Evolutionary conservation across 2,888 invertebrate genomes (phyloP), one percentile per base, ranked within the genome.

Genomic region (Stegophylla sp.): DNA sequence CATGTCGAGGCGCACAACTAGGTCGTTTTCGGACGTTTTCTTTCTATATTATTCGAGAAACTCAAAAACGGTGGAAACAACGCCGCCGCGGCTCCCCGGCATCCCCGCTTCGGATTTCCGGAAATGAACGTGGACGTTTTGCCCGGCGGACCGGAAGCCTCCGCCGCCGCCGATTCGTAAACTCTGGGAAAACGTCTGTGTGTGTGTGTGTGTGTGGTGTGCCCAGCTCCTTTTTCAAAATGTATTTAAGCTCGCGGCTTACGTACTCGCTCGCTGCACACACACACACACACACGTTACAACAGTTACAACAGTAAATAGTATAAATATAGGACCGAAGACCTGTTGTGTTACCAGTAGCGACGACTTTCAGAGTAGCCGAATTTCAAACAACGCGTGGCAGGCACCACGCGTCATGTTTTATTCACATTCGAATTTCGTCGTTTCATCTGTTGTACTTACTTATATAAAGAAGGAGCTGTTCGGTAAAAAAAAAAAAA

Each of bases 41-140:
- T 66, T n/a, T n/a, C n/a, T n/a, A n/a, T n/a, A n/a, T n/a, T n/a
- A n/a, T n/a, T n/a, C n/a, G n/a, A n/a, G n/a, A n/a, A 45, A 26
- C 41, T 12, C 43, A 59, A 59, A 67, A 77, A 45, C 28, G 10
- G 7, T 26, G 15, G 45, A 67, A 77, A n/a, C n/a, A n/a, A n/a
- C n/a, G n/a, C n/a, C n/a, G n/a, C n/a, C n/a, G n/a, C n/a, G n/a
- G n/a, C n/a, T n/a, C n/a, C n/a, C n/a, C n/a, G n/a, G n/a, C n/a
- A n/a, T n/a, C n/a, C n/a, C n/a, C 67, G 67, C 28, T 4, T 15
- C 76, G 76, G 76, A 77, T 77, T 77, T 67, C 59, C 43, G 76
- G 56, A 67, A 66, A 77, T 34, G 26, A 59, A 67, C 43, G 26
- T 59, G 20, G 56, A 77, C 56, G 10, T 67, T 77, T 67, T 77